Evolutionary conservation across 2,888 invertebrate species (phyloP).

Genomic region (Abrostola triplasia): DNA sequence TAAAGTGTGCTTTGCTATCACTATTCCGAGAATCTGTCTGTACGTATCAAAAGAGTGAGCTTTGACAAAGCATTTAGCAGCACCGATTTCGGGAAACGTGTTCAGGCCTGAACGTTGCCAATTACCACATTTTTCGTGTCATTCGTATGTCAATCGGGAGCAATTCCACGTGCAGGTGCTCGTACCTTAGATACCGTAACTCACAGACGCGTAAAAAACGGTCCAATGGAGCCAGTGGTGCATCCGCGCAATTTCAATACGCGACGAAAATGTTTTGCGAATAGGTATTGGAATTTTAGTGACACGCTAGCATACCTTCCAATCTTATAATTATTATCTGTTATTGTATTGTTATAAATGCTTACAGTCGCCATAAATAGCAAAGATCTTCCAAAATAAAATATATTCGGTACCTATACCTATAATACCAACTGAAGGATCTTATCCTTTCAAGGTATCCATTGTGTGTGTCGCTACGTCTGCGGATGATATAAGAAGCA

Average conservation of each 20-base stretch:
- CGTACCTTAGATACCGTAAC: not conserved
- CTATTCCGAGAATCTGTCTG: too few relatives aligned
- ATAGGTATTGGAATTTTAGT: too few relatives aligned
- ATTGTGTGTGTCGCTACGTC: conserved; percentile 33
- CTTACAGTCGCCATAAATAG: too few relatives aligned
- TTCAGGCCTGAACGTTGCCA: not conserved
- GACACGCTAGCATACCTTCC: too few relatives aligned
- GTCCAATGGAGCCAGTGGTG: not conserved
- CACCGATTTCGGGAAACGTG: too few relatives aligned
- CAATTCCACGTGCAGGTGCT: not conserved
- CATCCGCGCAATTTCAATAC: not conserved
- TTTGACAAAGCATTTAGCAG: too few relatives aligned
- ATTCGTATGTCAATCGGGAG: not conserved
- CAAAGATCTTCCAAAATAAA: conserved; percentile 1
- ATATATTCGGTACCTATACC: conserved; percentile 12
- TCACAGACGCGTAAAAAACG: not conserved
- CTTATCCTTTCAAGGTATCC: conserved; percentile 29
- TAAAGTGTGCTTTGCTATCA: too few relatives aligned
- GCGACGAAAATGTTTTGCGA: not conserved
- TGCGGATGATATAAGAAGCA: conserved; percentile 42
- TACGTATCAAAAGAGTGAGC: too few relatives aligned
- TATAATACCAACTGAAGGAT: conserved; percentile 25
- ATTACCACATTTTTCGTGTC: not conserved
- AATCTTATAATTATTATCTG: too few relatives aligned
- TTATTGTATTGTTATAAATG: too few relatives aligned